These are phyloP conservation scores for Lophius americanus DNA, from an alignment of 2,797 vertebrate genomes.

Conservation along the genomic window DNA sequence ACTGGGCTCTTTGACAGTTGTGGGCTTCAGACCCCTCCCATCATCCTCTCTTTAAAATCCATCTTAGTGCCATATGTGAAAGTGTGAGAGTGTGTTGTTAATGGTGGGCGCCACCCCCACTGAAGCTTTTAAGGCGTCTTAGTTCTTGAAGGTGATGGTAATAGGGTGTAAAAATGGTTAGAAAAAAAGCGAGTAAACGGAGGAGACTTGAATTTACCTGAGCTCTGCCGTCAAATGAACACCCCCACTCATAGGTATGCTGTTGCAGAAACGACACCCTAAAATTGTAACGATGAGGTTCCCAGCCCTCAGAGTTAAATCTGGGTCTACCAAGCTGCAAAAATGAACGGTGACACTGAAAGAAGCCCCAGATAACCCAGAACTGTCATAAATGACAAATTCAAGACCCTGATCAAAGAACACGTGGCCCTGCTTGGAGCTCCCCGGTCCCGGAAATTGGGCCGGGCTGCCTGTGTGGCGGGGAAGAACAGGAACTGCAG, in stretches of 20 bases:
- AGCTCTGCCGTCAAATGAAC: too few relatives aligned
- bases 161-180: neutral
- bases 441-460: constrained; percentile 31
- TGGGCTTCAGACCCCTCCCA: constrained; percentile 45
- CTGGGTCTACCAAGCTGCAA: constrained; percentile 40
- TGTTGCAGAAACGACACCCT: constrained; percentile 7
- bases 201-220: too few relatives aligned
- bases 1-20: constrained; percentile 29
- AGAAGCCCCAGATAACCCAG: constrained; percentile 61
- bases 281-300: constrained; percentile 29
- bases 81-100: neutral
- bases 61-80: constrained; percentile 13
- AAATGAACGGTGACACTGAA: constrained; percentile 52
- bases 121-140: neutral
- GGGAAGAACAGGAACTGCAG: constrained; percentile 1
- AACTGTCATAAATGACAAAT: constrained; percentile 61
- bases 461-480: constrained; percentile 6
- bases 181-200: too few relatives aligned
- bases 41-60: constrained; percentile 47
- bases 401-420: constrained; percentile 56
- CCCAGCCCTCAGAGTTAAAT: constrained; percentile 33
- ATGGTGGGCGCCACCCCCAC: constrained; percentile 11
- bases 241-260: neutral
- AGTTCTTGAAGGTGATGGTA: neutral
- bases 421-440: constrained; percentile 18